Base-by-base conservation (phyloP, 1,140 invertebrate species). In the Nixonia krombeini region DNA sequence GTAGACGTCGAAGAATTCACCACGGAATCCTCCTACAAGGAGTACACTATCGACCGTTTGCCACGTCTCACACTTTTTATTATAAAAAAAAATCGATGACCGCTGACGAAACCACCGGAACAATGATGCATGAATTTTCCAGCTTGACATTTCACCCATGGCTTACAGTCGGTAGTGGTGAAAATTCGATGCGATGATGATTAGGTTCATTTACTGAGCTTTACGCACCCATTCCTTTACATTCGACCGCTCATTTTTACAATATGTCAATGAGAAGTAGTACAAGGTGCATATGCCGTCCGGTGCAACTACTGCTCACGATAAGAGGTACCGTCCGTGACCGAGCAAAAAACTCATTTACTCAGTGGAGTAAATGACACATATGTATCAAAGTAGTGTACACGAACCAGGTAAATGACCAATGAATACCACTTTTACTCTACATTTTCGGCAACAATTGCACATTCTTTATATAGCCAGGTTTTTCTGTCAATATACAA, bases 51-150 rank as follows among this genome's bases (percentile, higher is more conserved):
- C 18, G 44, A 55, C 28, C 53, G 37, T 23, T 69, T n/a, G n/a
- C n/a, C 38, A 56, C 64, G 64, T 70, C 59, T 56, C 38, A 40
- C 46, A 52, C 61, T 68, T 68, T 62, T 68, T 62, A 52, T 57
- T 50, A 47, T n/a, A n/a, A n/a, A n/a, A 51, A 67, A 67, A 67
- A 61, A 56, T 61, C 52, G 52, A 67, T 67, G 57, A 67, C 61
- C 33, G 31, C 41, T n/a, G 31, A 38, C 37, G 23, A 44, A 55
- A 58, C 55, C 55, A 35, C 26, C 50, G 51, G 59, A 50, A 66
- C 37, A n/a, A n/a, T n/a, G 41, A 52, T 37, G 42, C 51, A 57
- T 68, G 42, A 62, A 68, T 62, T 62, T 68, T 59, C 50, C 31
- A 50, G 41, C n/a, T n/a, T n/a, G n/a, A n/a, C n/a, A n/a, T n/a